These are phyloP conservation scores for Spicauda simplicius DNA, from an alignment of 2,888 invertebrate species.

Conservation along the genomic window DNA sequence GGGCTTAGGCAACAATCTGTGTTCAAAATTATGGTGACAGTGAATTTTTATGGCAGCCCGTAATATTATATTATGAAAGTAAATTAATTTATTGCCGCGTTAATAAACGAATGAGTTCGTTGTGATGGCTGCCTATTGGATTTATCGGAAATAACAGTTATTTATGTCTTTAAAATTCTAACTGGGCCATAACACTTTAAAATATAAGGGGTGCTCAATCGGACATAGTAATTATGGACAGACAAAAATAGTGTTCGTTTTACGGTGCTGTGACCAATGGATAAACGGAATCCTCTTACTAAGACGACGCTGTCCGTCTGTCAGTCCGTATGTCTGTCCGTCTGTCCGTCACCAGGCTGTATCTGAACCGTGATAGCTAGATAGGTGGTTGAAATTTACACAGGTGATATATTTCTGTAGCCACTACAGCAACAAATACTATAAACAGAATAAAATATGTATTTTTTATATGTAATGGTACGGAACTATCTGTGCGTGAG, in stretches of 20 bases:
- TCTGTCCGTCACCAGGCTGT: too few relatives aligned
- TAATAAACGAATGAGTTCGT: slow-evolving; percentile 55
- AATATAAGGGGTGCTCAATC: background rate
- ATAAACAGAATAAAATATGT: too few relatives aligned
- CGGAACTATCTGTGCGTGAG: too few relatives aligned
- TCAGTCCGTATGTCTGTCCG: too few relatives aligned
- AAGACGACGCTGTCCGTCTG: too few relatives aligned
- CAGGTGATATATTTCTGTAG: too few relatives aligned
- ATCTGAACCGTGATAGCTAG: too few relatives aligned
- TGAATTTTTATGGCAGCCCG: slow-evolving; percentile 71
- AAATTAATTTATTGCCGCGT: slow-evolving; percentile 76
- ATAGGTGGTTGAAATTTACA: too few relatives aligned
- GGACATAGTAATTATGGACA: background rate
- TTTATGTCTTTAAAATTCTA: slow-evolving; percentile 4
- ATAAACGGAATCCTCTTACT: too few relatives aligned
- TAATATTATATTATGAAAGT: slow-evolving; percentile 69
- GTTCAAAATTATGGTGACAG: slow-evolving; percentile 79
- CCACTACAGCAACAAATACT: too few relatives aligned
- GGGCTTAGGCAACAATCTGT: slow-evolving; percentile 77
- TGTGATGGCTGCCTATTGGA: slow-evolving; percentile 9
- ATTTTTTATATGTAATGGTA: too few relatives aligned
- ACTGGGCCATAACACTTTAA: background rate
- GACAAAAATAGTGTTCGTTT: background rate
- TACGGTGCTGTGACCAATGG: too few relatives aligned
- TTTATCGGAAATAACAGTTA: slow-evolving; percentile 23